A percentile compares a stretch with the other conserved stretches of the same genome.
Evolutionary conservation across 1,140 invertebrate species (phyloP).

Genomic region (Heliothis virescens): DNA sequence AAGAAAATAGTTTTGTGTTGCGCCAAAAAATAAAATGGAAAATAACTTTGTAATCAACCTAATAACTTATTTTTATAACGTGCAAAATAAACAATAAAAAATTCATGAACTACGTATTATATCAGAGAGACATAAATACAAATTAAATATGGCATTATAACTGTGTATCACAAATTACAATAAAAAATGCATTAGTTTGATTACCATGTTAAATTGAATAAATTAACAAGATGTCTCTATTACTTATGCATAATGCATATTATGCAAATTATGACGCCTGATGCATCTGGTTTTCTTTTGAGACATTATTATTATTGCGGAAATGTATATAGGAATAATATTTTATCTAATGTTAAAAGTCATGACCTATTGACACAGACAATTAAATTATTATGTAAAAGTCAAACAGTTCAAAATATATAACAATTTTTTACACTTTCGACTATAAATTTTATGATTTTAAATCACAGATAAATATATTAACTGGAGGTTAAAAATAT

Average conservation of each 20-base stretch:
- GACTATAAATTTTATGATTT: neutral
- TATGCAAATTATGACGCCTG: neutral
- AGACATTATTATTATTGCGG: constrained; percentile 13
- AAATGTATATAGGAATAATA: neutral
- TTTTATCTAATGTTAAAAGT: constrained; percentile 10
- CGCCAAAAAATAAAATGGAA: no score
- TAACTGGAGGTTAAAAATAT: no score
- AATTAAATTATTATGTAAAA: constrained; percentile 7
- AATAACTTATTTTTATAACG: no score
- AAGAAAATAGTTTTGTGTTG: no score
- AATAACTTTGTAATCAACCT: no score
- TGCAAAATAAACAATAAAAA: no score
- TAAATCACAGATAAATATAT: no score
- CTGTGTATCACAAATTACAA: neutral
- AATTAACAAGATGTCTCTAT: neutral
- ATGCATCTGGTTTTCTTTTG: constrained; percentile 10
- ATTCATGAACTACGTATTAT: no score
- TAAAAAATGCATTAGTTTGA: neutral
- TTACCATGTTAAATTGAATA: neutral
- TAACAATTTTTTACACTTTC: neutral
- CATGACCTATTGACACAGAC: neutral
- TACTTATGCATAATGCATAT: neutral
- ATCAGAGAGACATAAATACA: neutral
- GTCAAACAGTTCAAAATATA: neutral
- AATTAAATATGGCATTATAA: neutral